Percentiles rank a stretch among this genome's conserved stretches.
These are phyloP conservation scores for Girardinichthys multiradiatus DNA, from an alignment of 2,113 vertebrate genomes.

Conservation along the genomic window DNA sequence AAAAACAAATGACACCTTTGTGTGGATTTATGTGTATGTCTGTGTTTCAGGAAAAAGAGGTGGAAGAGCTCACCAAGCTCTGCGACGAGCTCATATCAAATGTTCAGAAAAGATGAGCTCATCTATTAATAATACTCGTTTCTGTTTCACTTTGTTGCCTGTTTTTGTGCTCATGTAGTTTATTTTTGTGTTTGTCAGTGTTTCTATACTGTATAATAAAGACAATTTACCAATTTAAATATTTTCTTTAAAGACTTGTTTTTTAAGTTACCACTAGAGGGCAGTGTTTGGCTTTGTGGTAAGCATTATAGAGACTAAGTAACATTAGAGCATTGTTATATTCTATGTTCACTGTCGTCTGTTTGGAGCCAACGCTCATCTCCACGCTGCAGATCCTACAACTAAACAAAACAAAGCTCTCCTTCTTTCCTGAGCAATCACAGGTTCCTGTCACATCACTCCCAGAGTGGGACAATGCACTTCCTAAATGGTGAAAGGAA, in stretches of 20 bases:
- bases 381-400: slow-evolving; percentile 26
- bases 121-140: slow-evolving; percentile 36
- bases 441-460: slow-evolving; percentile 68
- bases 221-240: slow-evolving; percentile 50
- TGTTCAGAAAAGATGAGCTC: slow-evolving; percentile 73
- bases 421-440: slow-evolving; percentile 69
- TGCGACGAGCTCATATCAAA: slow-evolving; percentile 87
- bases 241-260: too few species aligned
- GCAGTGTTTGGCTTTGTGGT: slow-evolving; percentile 14
- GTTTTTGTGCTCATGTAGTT: slow-evolving; percentile 10
- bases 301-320: too few species aligned
- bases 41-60: slow-evolving; percentile 83
- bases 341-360: slow-evolving; percentile 3
- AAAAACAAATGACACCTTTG: neutral
- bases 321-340: neutral
- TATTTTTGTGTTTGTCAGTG: slow-evolving; percentile 49
- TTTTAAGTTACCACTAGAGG: slow-evolving; percentile 42
- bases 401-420: slow-evolving; percentile 70
- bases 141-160: slow-evolving; percentile 4
- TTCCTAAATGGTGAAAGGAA: slow-evolving; percentile 76
- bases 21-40: neutral
- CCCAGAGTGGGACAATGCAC: slow-evolving; percentile 72
- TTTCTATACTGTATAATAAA: slow-evolving; percentile 52
- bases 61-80: slow-evolving; percentile 85
- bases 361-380: slow-evolving; percentile 60